Evolutionary conservation across 2,113 vertebrate species (phyloP), one percentile per base, ranked within the genome.

Genomic region (Rafetus swinhoei): DNA sequence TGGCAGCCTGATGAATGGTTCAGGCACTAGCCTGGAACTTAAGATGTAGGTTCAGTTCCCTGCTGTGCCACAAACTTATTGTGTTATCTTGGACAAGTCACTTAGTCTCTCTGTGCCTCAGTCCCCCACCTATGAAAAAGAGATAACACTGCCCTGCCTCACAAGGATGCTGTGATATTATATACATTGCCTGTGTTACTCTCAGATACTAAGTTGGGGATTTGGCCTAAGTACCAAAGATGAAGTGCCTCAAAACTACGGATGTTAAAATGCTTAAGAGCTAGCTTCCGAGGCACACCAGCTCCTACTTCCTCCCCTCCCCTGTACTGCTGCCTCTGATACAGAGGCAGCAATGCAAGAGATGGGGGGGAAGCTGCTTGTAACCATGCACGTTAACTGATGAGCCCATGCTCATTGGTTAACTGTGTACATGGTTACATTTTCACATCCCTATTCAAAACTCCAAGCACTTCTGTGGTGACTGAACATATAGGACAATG

Each of bases 21-120:
- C 77, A 15, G 55, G 45, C 53, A 84, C 55, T 89, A 0, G 0
- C 14, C 55, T 86, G 29, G 32, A 53, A 32, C 29, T 65, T 8
- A 1, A 74, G 55, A 53, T 32, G 2, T 80, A 62, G 86, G 89
- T 84, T 87, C 19, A 87, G 24, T 29, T 81, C 65, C 76, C 62
- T 65, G 4, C 62, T 82, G 62, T 89, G 83, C 54, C 88, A 83
- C 54, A 85, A n/a, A 18, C 24, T 93, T 92, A 83, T 87, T 79
- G 39, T 65, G 25, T 27, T 7, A 29, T 14, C 14, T 8, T 84
- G 92, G 53, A n/a, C n/a, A 92, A 35, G 6, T 85, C 79, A 1
- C 56, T 65, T 83, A 86, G 54, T 86, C 82, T 69, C 29, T 53
- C 16, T 8, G 74, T 91, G 32, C 52, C n/a, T 94, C 54, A 86